Evolutionary conservation across 2,113 vertebrate genomes (phyloP).

Genomic region (Dipodomys merriami): DNA sequence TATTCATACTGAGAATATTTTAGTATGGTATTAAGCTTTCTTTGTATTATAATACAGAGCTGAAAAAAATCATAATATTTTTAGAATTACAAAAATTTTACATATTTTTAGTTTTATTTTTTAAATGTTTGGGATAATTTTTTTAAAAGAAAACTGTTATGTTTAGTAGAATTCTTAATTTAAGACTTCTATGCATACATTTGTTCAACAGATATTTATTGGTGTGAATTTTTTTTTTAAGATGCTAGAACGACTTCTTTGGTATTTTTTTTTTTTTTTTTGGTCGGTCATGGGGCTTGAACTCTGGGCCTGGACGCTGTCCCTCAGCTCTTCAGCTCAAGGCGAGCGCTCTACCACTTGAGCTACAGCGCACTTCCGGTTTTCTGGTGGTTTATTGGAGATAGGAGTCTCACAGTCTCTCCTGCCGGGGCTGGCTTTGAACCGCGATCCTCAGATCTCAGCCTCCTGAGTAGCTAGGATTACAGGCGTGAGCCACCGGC

Average conservation of each 20-base stretch:
- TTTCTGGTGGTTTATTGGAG: too few species aligned
- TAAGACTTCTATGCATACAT: slow-evolving; percentile 6
- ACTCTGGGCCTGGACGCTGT: too few species aligned
- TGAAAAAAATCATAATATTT: slow-evolving; percentile 56
- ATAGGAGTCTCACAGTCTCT: too few species aligned
- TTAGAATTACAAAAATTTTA: slow-evolving; percentile 44
- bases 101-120: slow-evolving; percentile 24
- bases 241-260: neutral
- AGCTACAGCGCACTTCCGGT: too few species aligned
- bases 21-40: neutral
- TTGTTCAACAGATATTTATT: neutral
- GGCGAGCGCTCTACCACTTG: too few species aligned
- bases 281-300: too few species aligned
- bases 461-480: too few species aligned
- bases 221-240: slow-evolving; percentile 26
- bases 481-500: too few species aligned
- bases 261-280: too few species aligned
- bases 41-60: slow-evolving; percentile 23
- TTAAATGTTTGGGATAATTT: slow-evolving; percentile 10
- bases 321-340: too few species aligned
- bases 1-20: slow-evolving; percentile 10
- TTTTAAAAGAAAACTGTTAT: slow-evolving; percentile 16
- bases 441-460: too few species aligned
- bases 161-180: slow-evolving; percentile 42
- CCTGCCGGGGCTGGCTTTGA: too few species aligned